Evolutionary conservation across 2,797 vertebrate species (phyloP).

Genomic region (Amblyopsis hoosieri): DNA sequence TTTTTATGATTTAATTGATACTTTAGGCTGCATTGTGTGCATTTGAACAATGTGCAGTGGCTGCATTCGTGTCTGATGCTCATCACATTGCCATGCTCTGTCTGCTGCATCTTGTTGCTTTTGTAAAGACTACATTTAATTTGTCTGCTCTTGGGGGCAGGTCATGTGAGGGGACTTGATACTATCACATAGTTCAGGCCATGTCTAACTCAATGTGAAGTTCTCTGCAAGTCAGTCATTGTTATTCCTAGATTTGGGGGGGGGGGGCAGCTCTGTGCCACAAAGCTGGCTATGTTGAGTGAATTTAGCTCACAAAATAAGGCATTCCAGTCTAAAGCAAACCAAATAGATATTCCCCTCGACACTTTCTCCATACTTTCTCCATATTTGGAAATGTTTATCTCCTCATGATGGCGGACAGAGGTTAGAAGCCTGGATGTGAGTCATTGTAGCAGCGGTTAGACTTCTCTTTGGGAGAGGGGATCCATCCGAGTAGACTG

Average conservation of each 20-base stretch:
- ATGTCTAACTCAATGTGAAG: constrained; percentile 54
- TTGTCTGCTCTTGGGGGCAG: not conserved
- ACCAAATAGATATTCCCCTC: constrained; percentile 85
- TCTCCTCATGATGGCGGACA: constrained; percentile 90
- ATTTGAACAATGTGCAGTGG: too few relatives aligned
- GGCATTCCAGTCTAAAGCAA: constrained; percentile 82
- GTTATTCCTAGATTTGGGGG: constrained; percentile 54
- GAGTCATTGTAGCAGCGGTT: constrained; percentile 83
- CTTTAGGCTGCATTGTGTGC: too few relatives aligned
- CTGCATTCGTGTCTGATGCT: too few relatives aligned
- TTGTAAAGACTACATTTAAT: constrained; percentile 2
- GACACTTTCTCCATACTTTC: constrained; percentile 83
- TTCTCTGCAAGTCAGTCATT: constrained; percentile 62
- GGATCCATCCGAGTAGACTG: constrained; percentile 58
- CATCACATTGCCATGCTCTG: not conserved
- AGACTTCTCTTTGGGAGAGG: constrained; percentile 66
- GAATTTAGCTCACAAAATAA: constrained; percentile 67
- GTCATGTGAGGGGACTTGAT: constrained; percentile 14
- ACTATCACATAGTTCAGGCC: constrained; percentile 59
- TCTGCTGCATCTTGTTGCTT: not conserved
- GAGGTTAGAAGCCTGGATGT: constrained; percentile 85
- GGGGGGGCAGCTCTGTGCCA: constrained; percentile 67
- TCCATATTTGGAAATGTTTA: constrained; percentile 99
- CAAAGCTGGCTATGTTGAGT: constrained; percentile 70
- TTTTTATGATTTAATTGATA: too few relatives aligned